These are phyloP conservation scores for Zaprionus kolodkinae DNA, from an alignment of 1,140 invertebrate species.

Conservation along the genomic window DNA sequence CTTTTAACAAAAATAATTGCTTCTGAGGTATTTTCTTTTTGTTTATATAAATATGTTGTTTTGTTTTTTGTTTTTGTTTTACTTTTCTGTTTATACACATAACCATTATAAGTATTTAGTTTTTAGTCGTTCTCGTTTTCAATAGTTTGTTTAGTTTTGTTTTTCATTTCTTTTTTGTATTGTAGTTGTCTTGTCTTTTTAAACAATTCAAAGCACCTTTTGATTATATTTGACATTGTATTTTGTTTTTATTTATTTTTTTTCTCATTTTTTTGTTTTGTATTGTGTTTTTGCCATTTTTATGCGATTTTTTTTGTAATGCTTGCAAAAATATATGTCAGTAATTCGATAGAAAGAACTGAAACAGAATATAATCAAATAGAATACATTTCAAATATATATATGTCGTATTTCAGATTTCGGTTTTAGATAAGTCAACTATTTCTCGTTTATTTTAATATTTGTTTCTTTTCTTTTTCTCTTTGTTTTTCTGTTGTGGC, in stretches of 20 bases:
- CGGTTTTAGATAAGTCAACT: slow-evolving; percentile 24
- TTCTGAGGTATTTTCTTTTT: slow-evolving; percentile 82
- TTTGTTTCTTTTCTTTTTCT: slow-evolving; percentile 26
- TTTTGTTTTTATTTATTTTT: slow-evolving; percentile 53
- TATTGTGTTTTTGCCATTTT: slow-evolving; percentile 40
- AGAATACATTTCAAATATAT: slow-evolving; percentile 31
- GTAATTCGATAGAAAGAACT: slow-evolving; percentile 41
- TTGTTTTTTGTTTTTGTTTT: slow-evolving; percentile 64
- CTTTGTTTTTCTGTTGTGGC: slow-evolving; percentile 61
- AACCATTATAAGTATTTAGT: slow-evolving; percentile 74
- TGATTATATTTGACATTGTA: slow-evolving; percentile 80
- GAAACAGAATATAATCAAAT: slow-evolving; percentile 74
- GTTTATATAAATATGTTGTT: slow-evolving; percentile 77
- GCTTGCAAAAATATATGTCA: slow-evolving; percentile 49
- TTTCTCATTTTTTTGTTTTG: slow-evolving; percentile 44
- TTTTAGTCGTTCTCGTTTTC: slow-evolving; percentile 69
- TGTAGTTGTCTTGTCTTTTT: slow-evolving; percentile 80
- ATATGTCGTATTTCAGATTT: slow-evolving; percentile 31
- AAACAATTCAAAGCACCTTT: slow-evolving; percentile 84
- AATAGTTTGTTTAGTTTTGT: slow-evolving; percentile 56
- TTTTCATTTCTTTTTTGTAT: slow-evolving; percentile 43
- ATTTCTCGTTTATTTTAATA: slow-evolving; percentile 17
- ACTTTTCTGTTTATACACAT: slow-evolving; percentile 72
- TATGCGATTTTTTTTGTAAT: slow-evolving; percentile 33
- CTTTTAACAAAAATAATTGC: slow-evolving; percentile 83